A percentile compares a stretch with the other conserved stretches of the same genome.
Conservation (phyloP, 2,888 invertebrate genomes). For the Cotesia congregata region DNA sequence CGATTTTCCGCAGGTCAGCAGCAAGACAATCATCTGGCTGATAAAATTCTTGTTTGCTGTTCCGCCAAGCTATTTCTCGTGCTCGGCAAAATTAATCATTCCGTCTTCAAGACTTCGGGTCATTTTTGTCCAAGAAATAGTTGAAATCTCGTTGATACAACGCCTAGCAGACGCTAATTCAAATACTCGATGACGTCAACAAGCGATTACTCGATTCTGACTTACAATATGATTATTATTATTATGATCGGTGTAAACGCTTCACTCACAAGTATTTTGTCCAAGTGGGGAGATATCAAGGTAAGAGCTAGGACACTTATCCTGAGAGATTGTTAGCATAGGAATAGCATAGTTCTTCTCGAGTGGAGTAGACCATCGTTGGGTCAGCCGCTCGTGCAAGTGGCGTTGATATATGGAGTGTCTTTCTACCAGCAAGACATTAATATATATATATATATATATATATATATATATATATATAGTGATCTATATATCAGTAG, state of each 20-base stretch:
- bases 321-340: constrained; percentile 66
- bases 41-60: constrained; percentile 2
- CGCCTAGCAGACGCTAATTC: too few species aligned
- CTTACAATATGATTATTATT: not conserved
- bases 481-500: not conserved
- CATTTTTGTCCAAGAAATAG: too few species aligned
- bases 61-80: too few species aligned
- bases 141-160: too few species aligned
- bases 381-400: constrained; percentile 62
- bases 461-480: not conserved
- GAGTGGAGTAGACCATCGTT: constrained; percentile 66
- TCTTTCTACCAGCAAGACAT: not conserved
- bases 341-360: constrained; percentile 60
- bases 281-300: constrained; percentile 33
- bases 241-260: not conserved
- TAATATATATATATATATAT: not conserved
- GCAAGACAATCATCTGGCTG: not conserved
- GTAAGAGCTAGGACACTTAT: constrained; percentile 56
- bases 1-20: constrained; percentile 36
- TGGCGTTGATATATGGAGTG: constrained; percentile 35
- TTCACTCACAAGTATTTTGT: constrained; percentile 2
- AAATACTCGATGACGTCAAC: too few species aligned
- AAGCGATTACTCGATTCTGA: too few species aligned
- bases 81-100: too few species aligned
- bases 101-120: too few species aligned